Percentiles rank a stretch among this genome's conserved stretches.
phyloP scores from a whole-genome alignment of 2,888 invertebrate genomes.

The Anoncus sp. region DNA sequence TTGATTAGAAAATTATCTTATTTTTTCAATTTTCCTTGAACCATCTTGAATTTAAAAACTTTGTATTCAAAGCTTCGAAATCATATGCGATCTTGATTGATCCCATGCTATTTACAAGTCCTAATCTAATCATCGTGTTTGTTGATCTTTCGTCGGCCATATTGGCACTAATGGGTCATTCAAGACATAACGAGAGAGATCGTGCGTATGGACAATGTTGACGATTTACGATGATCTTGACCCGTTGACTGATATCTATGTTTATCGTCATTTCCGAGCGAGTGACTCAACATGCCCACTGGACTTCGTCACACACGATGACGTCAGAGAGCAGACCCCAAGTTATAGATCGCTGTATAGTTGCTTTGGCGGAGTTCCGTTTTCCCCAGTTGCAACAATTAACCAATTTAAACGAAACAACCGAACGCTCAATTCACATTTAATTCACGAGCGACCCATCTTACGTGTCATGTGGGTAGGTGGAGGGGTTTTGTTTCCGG shows the following conservation, averaged over 20 bases:
- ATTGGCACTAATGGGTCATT: background rate
- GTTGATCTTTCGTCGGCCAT: no score
- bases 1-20: no score
- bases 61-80: background rate
- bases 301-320: background rate
- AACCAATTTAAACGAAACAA: slow-evolving; percentile 19
- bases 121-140: no score
- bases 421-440: slow-evolving; percentile 36
- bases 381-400: slow-evolving; percentile 6
- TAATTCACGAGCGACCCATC: slow-evolving; percentile 25
- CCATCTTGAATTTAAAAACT: no score
- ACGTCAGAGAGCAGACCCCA: no score
- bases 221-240: slow-evolving; percentile 27
- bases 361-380: background rate
- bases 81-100: no score
- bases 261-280: slow-evolving; percentile 14
- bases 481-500: no score
- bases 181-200: background rate
- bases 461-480: slow-evolving; percentile 36
- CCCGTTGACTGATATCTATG: slow-evolving; percentile 27
- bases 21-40: background rate
- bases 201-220: background rate
- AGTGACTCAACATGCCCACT: background rate
- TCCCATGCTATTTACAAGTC: no score
- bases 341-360: background rate